A percentile compares a stretch with the other conserved stretches of the same genome.
These are phyloP conservation scores for Amiota mariae DNA, from an alignment of 2,888 invertebrate genomes.

Conservation along the genomic window DNA sequence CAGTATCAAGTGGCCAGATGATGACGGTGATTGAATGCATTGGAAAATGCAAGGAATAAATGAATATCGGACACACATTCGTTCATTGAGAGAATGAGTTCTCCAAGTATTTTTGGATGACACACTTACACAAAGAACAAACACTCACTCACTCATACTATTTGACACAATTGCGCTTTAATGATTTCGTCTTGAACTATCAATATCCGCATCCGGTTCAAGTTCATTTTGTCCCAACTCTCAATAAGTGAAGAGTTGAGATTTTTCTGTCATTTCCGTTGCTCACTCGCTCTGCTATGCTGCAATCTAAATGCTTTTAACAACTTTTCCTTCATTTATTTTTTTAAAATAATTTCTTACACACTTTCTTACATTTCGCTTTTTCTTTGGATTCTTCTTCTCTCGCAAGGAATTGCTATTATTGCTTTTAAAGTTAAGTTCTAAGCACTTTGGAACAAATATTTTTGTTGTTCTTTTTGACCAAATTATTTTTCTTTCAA, in stretches of 20 bases:
- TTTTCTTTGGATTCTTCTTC: no score
- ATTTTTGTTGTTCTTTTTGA: no score
- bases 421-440: no score
- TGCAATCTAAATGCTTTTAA: conserved; percentile 59
- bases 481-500: no score
- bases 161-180: conserved; percentile 61
- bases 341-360: background rate
- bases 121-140: conserved; percentile 9
- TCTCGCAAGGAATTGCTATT: background rate
- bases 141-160: conserved; percentile 33
- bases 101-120: no score
- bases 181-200: conserved; percentile 68
- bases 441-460: background rate
- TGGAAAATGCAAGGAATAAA: background rate
- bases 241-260: conserved; percentile 19
- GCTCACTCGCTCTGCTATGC: background rate
- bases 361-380: conserved; percentile 14
- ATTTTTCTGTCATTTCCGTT: conserved; percentile 32
- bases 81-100: background rate
- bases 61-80: conserved; percentile 1
- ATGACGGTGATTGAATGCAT: conserved; percentile 36
- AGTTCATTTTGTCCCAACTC: conserved; percentile 52
- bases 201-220: conserved; percentile 70
- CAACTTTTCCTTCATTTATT: conserved; percentile 53
- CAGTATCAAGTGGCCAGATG: no score